Base-by-base conservation (phyloP, 2,888 invertebrate genomes). In the Dynastes maya region DNA sequence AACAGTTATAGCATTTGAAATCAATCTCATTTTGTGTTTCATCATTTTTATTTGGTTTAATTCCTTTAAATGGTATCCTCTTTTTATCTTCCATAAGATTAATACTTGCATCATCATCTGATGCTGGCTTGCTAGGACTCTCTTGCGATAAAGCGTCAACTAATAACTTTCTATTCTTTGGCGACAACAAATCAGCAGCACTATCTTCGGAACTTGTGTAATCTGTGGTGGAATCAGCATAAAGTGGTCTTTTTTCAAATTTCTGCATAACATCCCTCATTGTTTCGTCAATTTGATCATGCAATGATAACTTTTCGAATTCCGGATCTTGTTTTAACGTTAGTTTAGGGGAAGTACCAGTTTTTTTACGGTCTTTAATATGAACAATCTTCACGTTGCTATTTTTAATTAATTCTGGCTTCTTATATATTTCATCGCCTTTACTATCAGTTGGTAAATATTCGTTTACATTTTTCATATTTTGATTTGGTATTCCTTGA, bases 1-100 rank as follows among this genome's bases (percentile, higher is more conserved):
- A 85, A 84, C 95, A 95, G 83, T 93, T 91, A 4, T 91, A 90
- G 83, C 95, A 95, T 81, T 90, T 90, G 80, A 91, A 91, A 1
- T 87, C 87, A 58, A 88, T 88, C 4, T 86, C 71, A 55, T 61
- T 37, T 76, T 65, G 63, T 53, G 27, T 2, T 40, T 53, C 11
- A n/a, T 76, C 61, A 51, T 72, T 61, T 32, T 58, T 51, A 22
- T 45, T 49, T 32, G 32, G n/a, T 65, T 53, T 51, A 45, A 63
- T 11, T 22, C 11, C 49, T 22, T 74, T 74, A 40, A 40, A 29
- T 5, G 22, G 27, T 4, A 63, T 40, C 29, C 13, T 68, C 32
- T 68, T 68, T 51, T 68, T 68, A 29, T 68, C 68, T n/a, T 63
- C 63, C 27, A 29, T 63, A 63, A 29, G 22, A 29, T 11, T 49